phyloP scores from a whole-genome alignment of 2,888 invertebrate genomes.

The Ochropleura leucogaster region DNA sequence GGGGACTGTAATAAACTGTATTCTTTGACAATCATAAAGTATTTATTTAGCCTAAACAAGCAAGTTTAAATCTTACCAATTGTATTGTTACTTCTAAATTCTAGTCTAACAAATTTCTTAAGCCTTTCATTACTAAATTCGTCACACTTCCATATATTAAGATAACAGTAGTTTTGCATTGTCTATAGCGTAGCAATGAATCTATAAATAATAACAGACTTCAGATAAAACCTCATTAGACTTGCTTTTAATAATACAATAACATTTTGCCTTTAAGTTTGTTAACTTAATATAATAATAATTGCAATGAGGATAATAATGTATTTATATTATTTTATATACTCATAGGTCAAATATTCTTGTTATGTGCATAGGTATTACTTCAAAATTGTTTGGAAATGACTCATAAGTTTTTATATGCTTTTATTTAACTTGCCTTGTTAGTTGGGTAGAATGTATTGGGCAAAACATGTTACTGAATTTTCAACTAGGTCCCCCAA shows the following conservation, averaged over 20 bases:
- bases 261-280: constrained; percentile 14
- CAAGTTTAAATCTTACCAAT: neutral
- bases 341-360: constrained; percentile 1
- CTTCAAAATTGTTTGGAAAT: neutral
- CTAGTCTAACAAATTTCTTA: constrained; percentile 1
- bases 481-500: no score
- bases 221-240: constrained; percentile 32
- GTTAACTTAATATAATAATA: constrained; percentile 26
- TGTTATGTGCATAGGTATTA: neutral
- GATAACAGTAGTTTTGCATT: constrained; percentile 39
- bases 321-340: constrained; percentile 3
- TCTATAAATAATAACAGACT: constrained; percentile 48
- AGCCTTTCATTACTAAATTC: constrained; percentile 20
- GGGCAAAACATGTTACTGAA: no score
- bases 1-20: neutral
- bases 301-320: constrained; percentile 37
- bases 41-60: neutral
- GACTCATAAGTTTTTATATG: neutral
- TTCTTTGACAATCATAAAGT: neutral
- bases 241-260: constrained; percentile 13
- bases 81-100: neutral
- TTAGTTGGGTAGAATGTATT: no score
- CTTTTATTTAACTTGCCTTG: no score
- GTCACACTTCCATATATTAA: constrained; percentile 49
- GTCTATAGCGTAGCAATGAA: constrained; percentile 28